Evolutionary conservation across 2,113 vertebrate genomes (phyloP).

Genomic region (Origma solitaria): DNA sequence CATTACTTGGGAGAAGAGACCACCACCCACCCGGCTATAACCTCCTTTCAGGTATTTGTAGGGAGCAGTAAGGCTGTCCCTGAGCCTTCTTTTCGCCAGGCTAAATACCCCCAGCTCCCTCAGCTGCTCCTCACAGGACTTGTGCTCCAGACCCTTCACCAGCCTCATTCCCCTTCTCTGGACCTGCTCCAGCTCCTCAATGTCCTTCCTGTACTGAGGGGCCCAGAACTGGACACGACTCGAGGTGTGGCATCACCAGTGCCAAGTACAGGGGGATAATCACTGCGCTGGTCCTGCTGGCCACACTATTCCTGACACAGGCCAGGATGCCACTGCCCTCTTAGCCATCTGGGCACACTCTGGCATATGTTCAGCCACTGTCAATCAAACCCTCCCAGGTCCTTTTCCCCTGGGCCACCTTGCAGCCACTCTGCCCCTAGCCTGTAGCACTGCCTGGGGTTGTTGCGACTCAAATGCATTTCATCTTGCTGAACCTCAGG

Average conservation of each 20-base stretch:
- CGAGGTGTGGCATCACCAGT: neutral
- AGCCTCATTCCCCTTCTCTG: neutral
- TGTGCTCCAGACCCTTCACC: neutral
- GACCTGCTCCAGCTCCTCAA: neutral
- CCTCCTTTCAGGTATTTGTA: neutral
- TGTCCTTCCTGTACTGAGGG: neutral
- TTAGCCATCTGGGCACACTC: neutral
- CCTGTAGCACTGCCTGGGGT: neutral
- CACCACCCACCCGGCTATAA: neutral
- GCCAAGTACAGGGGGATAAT: neutral
- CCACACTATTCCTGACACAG: neutral
- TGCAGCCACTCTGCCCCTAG: neutral
- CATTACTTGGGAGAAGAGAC: neutral
- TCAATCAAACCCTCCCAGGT: neutral
- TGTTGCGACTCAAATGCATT: neutral
- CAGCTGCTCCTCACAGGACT: neutral
- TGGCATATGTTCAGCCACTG: neutral
- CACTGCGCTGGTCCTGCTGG: neutral
- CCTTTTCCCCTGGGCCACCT: neutral
- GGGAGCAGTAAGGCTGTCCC: neutral
- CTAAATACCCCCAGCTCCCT: neutral
- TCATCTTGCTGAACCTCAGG: neutral
- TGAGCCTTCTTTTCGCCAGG: neutral
- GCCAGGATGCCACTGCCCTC: neutral
- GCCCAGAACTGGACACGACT: neutral